Conservation (phyloP, 1,140 invertebrate species). For the Drosophila obscura region DNA sequence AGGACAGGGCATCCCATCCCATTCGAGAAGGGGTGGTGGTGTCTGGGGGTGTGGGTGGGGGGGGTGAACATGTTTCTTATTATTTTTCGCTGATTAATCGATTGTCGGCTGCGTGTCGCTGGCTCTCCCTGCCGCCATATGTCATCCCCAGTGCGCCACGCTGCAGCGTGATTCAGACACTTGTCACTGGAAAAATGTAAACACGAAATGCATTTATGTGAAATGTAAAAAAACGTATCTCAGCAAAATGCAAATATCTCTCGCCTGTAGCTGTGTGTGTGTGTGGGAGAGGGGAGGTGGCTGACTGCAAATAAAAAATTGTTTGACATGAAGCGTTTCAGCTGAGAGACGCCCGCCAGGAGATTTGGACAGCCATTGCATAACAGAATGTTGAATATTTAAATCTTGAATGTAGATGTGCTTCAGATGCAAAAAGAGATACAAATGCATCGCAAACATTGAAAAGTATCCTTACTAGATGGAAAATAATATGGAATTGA, state of each 20-base stretch:
- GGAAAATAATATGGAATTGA: too few relatives aligned
- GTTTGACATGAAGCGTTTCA: slow-evolving; percentile 45
- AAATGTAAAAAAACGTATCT: slow-evolving; percentile 54
- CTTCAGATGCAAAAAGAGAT: not conserved
- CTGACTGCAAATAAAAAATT: slow-evolving; percentile 42
- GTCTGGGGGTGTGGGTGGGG: too few relatives aligned
- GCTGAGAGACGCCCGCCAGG: slow-evolving; percentile 17
- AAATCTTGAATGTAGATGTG: not conserved
- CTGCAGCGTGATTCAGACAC: slow-evolving; percentile 75
- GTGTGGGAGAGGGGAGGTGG: not conserved
- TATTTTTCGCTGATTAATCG: slow-evolving; percentile 81
- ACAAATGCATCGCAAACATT: not conserved
- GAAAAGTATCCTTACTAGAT: too few relatives aligned
- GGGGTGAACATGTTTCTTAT: slow-evolving; percentile 72
- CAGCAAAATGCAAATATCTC: slow-evolving; percentile 46
- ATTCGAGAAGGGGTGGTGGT: not conserved
- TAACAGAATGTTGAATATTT: slow-evolving; percentile 19
- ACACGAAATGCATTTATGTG: slow-evolving; percentile 81
- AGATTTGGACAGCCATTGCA: slow-evolving; percentile 21
- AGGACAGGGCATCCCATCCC: not conserved
- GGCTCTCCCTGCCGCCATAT: slow-evolving; percentile 71
- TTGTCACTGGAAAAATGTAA: slow-evolving; percentile 82
- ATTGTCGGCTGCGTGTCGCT: slow-evolving; percentile 80
- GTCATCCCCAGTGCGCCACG: slow-evolving; percentile 57
- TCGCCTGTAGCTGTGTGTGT: not conserved